These are phyloP conservation scores for Sycon ciliatum DNA, from an alignment of 37 sponge, comb jelly and placozoan species.

Conservation along the genomic window DNA sequence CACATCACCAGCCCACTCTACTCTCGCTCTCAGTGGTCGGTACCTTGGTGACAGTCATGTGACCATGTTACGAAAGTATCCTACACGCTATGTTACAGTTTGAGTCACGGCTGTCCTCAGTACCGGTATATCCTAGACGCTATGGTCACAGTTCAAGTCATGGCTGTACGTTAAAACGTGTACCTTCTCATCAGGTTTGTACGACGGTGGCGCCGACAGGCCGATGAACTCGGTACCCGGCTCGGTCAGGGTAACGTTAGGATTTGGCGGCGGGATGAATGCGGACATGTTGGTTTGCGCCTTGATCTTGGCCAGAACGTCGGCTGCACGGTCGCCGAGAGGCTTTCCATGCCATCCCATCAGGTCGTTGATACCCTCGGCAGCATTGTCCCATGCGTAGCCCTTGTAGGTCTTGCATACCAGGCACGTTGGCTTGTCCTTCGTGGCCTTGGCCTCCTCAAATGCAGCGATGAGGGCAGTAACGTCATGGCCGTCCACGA, in stretches of 20 bases:
- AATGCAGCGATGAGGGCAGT: constrained; percentile 58
- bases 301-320: constrained; percentile 52
- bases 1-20: no score
- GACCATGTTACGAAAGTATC: no score
- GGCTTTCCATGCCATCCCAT: constrained; percentile 85
- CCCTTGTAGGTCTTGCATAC: constrained; percentile 88
- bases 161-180: no score
- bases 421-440: constrained; percentile 78
- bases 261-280: background rate
- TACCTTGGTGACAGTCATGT: no score
- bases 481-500: constrained; percentile 89
- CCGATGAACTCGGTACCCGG: background rate
- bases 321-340: constrained; percentile 53
- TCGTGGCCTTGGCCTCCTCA: constrained; percentile 55
- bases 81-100: no score
- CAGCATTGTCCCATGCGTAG: constrained; percentile 43
- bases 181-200: no score
- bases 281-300: constrained; percentile 24
- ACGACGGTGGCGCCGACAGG: no score
- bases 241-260: background rate
- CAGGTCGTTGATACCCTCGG: constrained; percentile 60
- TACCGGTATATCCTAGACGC: no score
- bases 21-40: no score
- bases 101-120: no score
- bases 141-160: no score